These are phyloP conservation scores for Scatophagus argus DNA, from an alignment of 2,113 vertebrate genomes.

Conservation along the genomic window DNA sequence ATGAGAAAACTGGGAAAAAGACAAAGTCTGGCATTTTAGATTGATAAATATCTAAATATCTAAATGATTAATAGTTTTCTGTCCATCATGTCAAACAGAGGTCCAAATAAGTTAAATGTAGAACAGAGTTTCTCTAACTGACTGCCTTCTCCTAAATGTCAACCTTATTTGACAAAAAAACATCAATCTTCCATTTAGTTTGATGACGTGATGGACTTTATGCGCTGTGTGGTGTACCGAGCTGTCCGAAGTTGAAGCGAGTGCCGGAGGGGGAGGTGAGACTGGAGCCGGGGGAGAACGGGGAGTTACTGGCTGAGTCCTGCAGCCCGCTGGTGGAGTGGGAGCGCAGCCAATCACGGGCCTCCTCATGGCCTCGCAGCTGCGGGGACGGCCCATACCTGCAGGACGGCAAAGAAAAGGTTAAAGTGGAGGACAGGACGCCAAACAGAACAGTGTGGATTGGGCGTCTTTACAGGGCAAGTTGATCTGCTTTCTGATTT, in stretches of 20 bases:
- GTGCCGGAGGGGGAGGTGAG: constrained; percentile 95
- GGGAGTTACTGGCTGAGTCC: constrained; percentile 92
- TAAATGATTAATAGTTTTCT: neutral
- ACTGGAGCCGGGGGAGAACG: constrained; percentile 95
- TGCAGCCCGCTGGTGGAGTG: constrained; percentile 95
- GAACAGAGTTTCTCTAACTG: too few species aligned
- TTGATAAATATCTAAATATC: neutral
- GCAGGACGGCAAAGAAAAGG: constrained; percentile 45
- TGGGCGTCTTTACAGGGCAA: constrained; percentile 6
- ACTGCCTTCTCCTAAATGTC: too few species aligned
- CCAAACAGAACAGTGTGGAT: neutral
- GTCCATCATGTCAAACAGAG: too few species aligned
- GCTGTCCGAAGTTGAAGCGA: constrained; percentile 95
- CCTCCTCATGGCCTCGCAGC: constrained; percentile 92
- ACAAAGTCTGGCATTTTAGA: neutral
- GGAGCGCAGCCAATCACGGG: constrained; percentile 96
- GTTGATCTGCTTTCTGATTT: constrained; percentile 19
- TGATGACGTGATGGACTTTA: too few species aligned
- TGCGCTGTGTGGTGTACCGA: constrained; percentile 86
- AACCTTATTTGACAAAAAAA: too few species aligned
- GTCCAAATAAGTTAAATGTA: too few species aligned
- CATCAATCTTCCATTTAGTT: too few species aligned
- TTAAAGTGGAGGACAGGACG: constrained; percentile 4
- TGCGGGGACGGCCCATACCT: constrained; percentile 94
- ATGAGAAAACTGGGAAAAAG: neutral